Base-by-base conservation (phyloP, 2,797 vertebrate genomes). In the Anolis apletophallus region DNA sequence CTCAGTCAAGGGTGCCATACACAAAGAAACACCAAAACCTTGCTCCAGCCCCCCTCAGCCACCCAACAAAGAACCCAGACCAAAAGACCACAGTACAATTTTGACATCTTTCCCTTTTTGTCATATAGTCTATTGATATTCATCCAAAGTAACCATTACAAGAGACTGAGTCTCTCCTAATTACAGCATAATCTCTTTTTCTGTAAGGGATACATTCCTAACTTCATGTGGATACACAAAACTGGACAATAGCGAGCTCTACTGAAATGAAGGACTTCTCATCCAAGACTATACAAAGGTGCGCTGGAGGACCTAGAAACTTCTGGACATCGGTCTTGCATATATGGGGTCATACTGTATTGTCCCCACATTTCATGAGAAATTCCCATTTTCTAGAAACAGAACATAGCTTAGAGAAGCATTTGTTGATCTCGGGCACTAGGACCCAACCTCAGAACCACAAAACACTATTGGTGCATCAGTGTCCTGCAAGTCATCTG, bases 1-100 rank as follows among this genome's bases (percentile, higher is more conserved):
- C 16, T 19, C 64, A 1, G 94, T 97, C 92, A 97, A 97, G 95
- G 94, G 26, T 7, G 3, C 55, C 9, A 9, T 10, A 69, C 26
- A 34, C 1, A 67, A 54, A 52, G 32, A 52, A 69, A 72, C 23
- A 17, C 26, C 46, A 26, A 67, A 72, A 67, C n/a, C 34, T 10
- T 64, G n/a, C 36, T 7, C 46, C 36, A 64, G 52, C 3, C 14
- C 23, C 19, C 34, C 16, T 36, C 17, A 1, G 1, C 29, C 32
- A 23, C 61, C 61, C 61, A 64, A 64, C 61, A 64, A 40, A 64
- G 52, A 71, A 32, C 19, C 50, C 32, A 3, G 19, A 57, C 13
- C 9, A 80, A 16, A 16, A 50, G 26, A 5, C 1, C n/a, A 86
- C 1, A 59, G 26, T 34, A 67, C 34, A 81, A 52, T 67, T n/a